phyloP scores from a whole-genome alignment of 2,797 vertebrate genomes.

The Tokudaia muenninki region DNA sequence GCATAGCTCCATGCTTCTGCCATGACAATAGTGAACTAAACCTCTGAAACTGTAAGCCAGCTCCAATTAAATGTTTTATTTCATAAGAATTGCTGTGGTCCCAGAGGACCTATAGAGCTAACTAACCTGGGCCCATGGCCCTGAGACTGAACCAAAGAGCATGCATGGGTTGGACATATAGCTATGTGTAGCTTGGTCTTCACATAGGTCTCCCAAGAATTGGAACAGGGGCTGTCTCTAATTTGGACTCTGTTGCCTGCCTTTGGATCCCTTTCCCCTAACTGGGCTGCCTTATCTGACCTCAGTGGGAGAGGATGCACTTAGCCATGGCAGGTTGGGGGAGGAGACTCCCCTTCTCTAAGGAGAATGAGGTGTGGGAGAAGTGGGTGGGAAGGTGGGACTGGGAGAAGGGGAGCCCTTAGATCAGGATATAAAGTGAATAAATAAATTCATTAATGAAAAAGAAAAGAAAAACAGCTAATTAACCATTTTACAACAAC shows the following conservation, averaged over 20 bases:
- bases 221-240: background rate
- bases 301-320: background rate
- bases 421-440: background rate
- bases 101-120: background rate
- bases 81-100: background rate
- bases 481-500: background rate
- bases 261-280: background rate
- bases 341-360: background rate
- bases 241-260: background rate
- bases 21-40: background rate
- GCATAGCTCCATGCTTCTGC: background rate
- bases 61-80: background rate
- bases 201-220: background rate
- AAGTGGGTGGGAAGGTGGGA: background rate
- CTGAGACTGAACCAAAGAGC: background rate
- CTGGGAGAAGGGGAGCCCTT: background rate
- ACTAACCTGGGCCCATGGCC: background rate
- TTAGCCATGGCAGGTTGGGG: background rate
- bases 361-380: background rate
- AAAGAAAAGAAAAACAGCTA: background rate
- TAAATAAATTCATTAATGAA: background rate
- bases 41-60: background rate
- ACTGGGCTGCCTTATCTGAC: background rate
- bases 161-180: background rate
- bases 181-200: background rate